Evolutionary conservation across 2,797 vertebrate species (phyloP).

Genomic region (Coranthus polyacanthus): DNA sequence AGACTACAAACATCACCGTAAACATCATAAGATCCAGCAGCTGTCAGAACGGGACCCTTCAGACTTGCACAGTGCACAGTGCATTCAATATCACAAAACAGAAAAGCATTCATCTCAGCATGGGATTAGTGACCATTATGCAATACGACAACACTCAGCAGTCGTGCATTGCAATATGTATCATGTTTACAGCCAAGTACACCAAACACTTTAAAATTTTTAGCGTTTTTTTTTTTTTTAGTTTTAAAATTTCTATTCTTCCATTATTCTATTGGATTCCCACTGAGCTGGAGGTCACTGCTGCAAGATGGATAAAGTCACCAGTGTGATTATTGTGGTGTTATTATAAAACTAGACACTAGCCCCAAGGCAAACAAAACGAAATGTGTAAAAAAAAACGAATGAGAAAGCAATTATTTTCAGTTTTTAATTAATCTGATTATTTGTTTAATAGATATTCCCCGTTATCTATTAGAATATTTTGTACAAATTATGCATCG

Average conservation of each 20-base stretch:
- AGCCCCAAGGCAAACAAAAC: conserved; percentile 1
- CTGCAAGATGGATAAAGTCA: neutral
- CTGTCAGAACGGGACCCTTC: conserved; percentile 8
- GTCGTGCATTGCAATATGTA: neutral
- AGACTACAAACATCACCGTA: conserved; percentile 11
- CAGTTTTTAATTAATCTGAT: too few relatives aligned
- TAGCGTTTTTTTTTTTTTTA: conserved; percentile 1
- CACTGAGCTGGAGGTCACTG: neutral
- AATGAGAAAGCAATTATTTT: neutral
- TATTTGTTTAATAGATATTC: too few relatives aligned
- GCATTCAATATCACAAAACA: conserved; percentile 23
- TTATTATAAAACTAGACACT: neutral
- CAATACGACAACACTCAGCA: conserved; percentile 14
- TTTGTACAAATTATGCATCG: too few relatives aligned
- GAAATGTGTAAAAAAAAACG: neutral
- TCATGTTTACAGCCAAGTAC: neutral
- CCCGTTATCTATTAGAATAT: too few relatives aligned
- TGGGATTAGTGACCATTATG: conserved; percentile 5
- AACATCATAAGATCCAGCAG: conserved; percentile 33
- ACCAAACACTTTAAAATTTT: conserved; percentile 12
- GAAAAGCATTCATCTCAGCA: conserved; percentile 17
- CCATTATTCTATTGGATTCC: conserved; percentile 5
- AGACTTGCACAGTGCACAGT: conserved; percentile 3
- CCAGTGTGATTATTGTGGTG: neutral
- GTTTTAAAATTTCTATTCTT: neutral